Evolutionary conservation across 2,113 vertebrate genomes (phyloP).

Genomic region (Panurus biarmicus): DNA sequence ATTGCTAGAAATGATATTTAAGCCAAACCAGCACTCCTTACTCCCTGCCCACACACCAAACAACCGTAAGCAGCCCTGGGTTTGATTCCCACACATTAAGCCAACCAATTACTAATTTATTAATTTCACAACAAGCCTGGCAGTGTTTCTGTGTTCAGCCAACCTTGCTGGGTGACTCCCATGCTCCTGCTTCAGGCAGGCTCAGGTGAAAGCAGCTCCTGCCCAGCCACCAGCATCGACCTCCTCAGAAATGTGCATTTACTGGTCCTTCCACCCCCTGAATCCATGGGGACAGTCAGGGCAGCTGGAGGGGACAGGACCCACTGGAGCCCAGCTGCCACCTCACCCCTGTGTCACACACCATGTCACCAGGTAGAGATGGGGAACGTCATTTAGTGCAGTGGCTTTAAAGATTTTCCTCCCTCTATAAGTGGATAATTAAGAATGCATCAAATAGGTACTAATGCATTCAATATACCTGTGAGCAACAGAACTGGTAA

Average conservation of each 20-base stretch:
- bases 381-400: rapidly evolving
- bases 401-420: not conserved
- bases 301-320: not conserved
- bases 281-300: not conserved
- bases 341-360: not conserved
- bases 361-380: rapidly evolving
- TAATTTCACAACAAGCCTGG: not conserved
- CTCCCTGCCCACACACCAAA: not conserved
- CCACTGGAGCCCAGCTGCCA: not conserved
- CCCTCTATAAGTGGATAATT: not conserved
- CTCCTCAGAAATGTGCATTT: not conserved
- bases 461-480: not conserved
- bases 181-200: not conserved
- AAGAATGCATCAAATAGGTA: not conserved
- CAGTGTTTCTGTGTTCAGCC: not conserved
- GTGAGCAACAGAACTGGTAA: not conserved
- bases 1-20: not conserved
- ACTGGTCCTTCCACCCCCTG: not conserved
- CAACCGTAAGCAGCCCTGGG: not conserved
- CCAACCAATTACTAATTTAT: not conserved
- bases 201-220: not conserved
- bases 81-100: not conserved
- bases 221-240: rapidly evolving
- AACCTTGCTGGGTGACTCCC: not conserved
- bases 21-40: not conserved